Evolutionary conservation across 2,888 invertebrate genomes (phyloP), one percentile per base, ranked within the genome.

Genomic region (Aquatica leii): DNA sequence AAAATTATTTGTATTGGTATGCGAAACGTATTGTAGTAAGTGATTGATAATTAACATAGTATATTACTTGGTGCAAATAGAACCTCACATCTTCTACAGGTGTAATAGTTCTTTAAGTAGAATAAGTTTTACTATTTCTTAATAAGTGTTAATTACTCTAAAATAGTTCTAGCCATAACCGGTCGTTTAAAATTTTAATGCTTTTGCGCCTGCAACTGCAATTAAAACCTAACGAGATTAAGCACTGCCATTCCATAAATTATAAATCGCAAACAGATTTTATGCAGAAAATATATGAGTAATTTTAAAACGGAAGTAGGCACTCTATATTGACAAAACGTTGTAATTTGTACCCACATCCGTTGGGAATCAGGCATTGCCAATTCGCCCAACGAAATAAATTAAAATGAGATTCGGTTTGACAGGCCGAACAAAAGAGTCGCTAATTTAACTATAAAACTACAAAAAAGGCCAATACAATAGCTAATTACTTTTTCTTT

Each of bases 351-450:
- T 46, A 46, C 46, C 46, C 46, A 18, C 46, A 46, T 46, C 46
- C 46, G 46, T 46, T 20, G 46, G 46, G 46, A 46, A 18, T 46
- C 34, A 43, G 18, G 37, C 41, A 59, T 34, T 50, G 53, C 21
- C 54, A 60, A 60, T 60, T 48, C 49, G 53, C 40, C 24, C 31
- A 20, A 21, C 53, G 54, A 54, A 54, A 60, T 60, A 60, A 60
- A 60, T 60, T 60, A 60, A 60, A 60, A 48, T 34, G 48, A 20
- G 34, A 46, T 20, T 41, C 52, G 52, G 52, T 60, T 60, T 54
- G 59, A 60, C 59, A 60, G 53, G 40, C 37, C 12, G 49, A 54
- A 59, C 40, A 59, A 54, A 59, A 46, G 54, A 48, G 53, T 21
- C 34, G 34, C 46, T 17, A 46, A 56, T 55, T 55, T 46, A 55